Percentiles rank a stretch among this genome's conserved stretches.
Conservation (phyloP, 2,797 vertebrate genomes). For the Melanotaenia trifasciata region DNA sequence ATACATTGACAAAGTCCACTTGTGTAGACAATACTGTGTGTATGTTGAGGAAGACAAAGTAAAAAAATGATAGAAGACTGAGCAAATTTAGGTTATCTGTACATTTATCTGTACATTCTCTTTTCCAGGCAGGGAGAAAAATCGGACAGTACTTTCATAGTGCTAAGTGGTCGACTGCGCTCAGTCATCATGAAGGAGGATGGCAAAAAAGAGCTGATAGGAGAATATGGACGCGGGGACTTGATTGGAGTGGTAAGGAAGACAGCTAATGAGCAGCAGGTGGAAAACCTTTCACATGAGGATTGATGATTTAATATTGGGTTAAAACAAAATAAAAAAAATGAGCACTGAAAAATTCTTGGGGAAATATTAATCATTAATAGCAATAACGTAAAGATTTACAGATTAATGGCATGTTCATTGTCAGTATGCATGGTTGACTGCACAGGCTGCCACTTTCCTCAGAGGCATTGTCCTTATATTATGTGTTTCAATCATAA, state of each 20-base stretch:
- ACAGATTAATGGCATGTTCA: not conserved
- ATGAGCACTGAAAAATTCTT: constrained; percentile 13
- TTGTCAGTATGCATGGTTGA: constrained; percentile 2
- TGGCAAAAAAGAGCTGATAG: constrained; percentile 93
- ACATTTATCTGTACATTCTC: constrained; percentile 13
- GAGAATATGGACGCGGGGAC: constrained; percentile 94
- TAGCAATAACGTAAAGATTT: not conserved
- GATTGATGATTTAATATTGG: not conserved
- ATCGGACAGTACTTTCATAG: constrained; percentile 95
- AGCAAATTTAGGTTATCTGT: constrained; percentile 1
- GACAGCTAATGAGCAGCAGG: not conserved
- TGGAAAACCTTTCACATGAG: constrained; percentile 5
- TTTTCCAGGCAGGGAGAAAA: constrained; percentile 90
- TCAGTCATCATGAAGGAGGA: constrained; percentile 94
- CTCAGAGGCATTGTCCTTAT: not conserved
- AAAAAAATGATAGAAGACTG: not conserved
- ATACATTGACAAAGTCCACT: not conserved
- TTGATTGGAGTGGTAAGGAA: constrained; percentile 93
- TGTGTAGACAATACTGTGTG: not conserved
- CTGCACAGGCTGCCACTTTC: not conserved
- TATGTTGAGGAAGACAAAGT: not conserved
- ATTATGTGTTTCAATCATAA: not conserved
- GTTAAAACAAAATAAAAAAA: not conserved
- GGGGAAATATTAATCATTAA: not conserved
- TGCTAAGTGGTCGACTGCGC: constrained; percentile 93